phyloP scores from a whole-genome alignment of 2,888 invertebrate genomes.

The Sisyra nigra region DNA sequence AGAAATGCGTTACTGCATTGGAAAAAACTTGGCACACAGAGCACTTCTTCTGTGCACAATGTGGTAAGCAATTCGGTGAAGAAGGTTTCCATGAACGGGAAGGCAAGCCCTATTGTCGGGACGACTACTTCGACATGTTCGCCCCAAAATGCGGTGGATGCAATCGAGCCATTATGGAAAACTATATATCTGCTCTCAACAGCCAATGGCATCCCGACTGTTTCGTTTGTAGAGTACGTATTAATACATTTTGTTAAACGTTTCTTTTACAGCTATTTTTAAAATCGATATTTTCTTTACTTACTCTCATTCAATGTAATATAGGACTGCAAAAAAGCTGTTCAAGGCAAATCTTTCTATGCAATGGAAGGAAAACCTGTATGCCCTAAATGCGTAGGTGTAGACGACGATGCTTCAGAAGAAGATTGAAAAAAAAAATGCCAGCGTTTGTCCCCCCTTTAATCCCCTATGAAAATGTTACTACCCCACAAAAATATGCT shows the following conservation, averaged over 20 bases:
- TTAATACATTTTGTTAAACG: constrained; percentile 1
- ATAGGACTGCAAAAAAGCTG: constrained; percentile 87
- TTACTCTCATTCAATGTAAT: not conserved
- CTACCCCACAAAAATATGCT: not conserved
- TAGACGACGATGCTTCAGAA: constrained; percentile 65
- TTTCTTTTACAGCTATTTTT: constrained; percentile 6
- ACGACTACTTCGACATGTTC: constrained; percentile 95
- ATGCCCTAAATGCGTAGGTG: constrained; percentile 85
- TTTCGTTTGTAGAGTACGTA: constrained; percentile 94
- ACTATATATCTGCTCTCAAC: constrained; percentile 94
- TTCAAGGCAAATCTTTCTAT: constrained; percentile 92
- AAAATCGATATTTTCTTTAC: constrained; percentile 4
- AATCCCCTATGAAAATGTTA: constrained; percentile 9
- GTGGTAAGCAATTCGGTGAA: constrained; percentile 92
- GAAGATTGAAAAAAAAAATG: constrained; percentile 19
- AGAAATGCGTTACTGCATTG: constrained; percentile 98
- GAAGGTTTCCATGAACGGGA: constrained; percentile 96
- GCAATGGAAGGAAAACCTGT: constrained; percentile 95
- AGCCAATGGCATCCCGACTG: constrained; percentile 98
- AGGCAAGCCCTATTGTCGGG: constrained; percentile 89
- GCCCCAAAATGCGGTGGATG: constrained; percentile 97
- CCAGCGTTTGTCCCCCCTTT: constrained; percentile 10
- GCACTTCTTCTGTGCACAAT: constrained; percentile 96
- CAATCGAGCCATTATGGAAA: constrained; percentile 89
- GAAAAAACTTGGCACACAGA: constrained; percentile 98